Conservation (phyloP, 2,888 invertebrate genomes). For the Noctua pronuba region DNA sequence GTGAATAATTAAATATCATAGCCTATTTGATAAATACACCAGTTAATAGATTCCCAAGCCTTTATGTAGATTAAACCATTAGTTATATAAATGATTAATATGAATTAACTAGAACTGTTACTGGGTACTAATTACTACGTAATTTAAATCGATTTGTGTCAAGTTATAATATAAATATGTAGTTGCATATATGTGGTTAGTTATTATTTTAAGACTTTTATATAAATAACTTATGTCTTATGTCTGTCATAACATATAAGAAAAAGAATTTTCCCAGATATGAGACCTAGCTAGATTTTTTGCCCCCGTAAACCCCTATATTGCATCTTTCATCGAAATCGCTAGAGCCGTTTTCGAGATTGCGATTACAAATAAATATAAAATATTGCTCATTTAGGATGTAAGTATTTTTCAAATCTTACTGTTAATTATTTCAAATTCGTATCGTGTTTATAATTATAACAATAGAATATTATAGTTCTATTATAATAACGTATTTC, state of each 20-base stretch:
- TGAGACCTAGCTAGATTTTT: background rate
- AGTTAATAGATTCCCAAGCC: slow-evolving; percentile 36
- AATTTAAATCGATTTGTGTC: slow-evolving; percentile 42
- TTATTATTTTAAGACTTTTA: background rate
- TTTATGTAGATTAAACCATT: slow-evolving; percentile 51
- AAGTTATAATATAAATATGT: slow-evolving; percentile 7
- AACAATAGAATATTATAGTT: background rate
- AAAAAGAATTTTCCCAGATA: background rate
- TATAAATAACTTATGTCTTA: background rate
- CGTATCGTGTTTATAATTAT: background rate
- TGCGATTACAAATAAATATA: background rate
- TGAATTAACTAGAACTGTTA: slow-evolving; percentile 23
- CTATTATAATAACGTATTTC: background rate
- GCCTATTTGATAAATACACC: slow-evolving; percentile 20
- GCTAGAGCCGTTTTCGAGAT: background rate
- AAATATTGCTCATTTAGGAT: background rate
- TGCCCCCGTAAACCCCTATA: background rate
- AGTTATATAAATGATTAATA: slow-evolving; percentile 45
- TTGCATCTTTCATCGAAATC: background rate
- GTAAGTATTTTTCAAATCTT: background rate
- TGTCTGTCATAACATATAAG: too few species aligned
- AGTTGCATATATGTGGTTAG: background rate
- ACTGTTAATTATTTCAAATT: background rate
- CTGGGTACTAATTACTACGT: slow-evolving; percentile 37
- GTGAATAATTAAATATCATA: slow-evolving; percentile 37